Evolutionary conservation across 2,888 invertebrate genomes (phyloP).

Genomic region (Poecilus cupreus): DNA sequence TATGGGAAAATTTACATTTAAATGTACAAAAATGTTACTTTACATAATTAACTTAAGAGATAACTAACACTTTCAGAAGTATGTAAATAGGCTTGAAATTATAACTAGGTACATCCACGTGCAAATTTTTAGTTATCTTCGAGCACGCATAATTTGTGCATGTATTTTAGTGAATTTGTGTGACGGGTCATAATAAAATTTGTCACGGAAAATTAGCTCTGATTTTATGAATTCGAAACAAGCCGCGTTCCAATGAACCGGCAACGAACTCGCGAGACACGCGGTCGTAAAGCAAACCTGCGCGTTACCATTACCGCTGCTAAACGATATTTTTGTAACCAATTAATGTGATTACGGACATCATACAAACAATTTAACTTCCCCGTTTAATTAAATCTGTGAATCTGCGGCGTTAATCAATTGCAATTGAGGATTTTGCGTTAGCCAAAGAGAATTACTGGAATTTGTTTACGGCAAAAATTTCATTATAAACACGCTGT

Average conservation of each 20-base stretch:
- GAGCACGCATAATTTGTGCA: neutral
- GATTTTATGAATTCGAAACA: constrained; percentile 28
- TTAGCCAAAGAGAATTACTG: constrained; percentile 14
- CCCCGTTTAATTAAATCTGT: constrained; percentile 50
- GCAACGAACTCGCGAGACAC: neutral
- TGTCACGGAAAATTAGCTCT: constrained; percentile 7
- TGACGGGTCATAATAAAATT: constrained; percentile 24
- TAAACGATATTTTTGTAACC: constrained; percentile 47
- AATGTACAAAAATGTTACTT: constrained; percentile 8
- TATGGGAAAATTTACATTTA: constrained; percentile 11
- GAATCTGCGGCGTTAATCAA: constrained; percentile 51
- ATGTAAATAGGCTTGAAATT: too few relatives aligned
- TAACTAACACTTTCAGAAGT: neutral
- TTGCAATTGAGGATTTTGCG: constrained; percentile 42
- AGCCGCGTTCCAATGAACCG: neutral
- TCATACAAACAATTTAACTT: constrained; percentile 55
- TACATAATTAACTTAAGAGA: neutral
- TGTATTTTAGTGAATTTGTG: too few relatives aligned
- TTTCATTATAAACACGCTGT: constrained; percentile 1
- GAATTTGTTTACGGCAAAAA: constrained; percentile 23
- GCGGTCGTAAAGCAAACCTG: constrained; percentile 16
- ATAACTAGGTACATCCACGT: too few relatives aligned
- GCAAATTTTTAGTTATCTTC: too few relatives aligned
- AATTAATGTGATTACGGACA: constrained; percentile 54
- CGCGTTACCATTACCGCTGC: neutral